Conservation (phyloP, 2,888 invertebrate genomes). For the Gisinianus flammeolus region DNA sequence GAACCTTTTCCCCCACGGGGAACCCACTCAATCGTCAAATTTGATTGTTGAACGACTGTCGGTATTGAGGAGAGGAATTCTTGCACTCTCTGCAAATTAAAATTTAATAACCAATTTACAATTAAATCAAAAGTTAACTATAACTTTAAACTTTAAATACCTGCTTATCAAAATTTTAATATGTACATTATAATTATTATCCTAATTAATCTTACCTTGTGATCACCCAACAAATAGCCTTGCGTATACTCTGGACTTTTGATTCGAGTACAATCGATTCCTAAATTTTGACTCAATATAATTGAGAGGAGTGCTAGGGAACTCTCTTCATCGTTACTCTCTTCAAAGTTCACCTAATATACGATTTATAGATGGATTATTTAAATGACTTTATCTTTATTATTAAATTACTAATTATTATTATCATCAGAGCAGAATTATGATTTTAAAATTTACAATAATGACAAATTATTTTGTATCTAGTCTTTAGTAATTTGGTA, state of each 20-base stretch:
- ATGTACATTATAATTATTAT: too few relatives aligned
- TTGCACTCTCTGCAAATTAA: conserved; percentile 49
- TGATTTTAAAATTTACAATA: neutral
- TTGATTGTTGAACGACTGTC: conserved; percentile 49
- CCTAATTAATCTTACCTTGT: too few relatives aligned
- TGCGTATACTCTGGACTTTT: conserved; percentile 65
- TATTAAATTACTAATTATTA: neutral
- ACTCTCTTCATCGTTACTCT: conserved; percentile 50
- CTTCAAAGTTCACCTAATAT: conserved; percentile 84
- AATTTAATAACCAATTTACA: too few relatives aligned
- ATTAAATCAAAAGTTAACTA: too few relatives aligned
- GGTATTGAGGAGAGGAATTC: conserved; percentile 51
- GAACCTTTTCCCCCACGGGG: conserved; percentile 51
- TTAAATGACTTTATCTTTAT: too few relatives aligned
- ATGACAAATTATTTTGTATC: neutral
- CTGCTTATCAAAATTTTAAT: too few relatives aligned
- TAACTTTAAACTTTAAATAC: too few relatives aligned
- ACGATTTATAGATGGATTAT: too few relatives aligned
- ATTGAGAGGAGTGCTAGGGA: conserved; percentile 71
- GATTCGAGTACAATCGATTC: conserved; percentile 67
- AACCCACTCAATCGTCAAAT: conserved; percentile 52
- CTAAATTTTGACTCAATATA: conserved; percentile 66
- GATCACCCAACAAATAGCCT: conserved; percentile 79
- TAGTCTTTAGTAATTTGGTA: neutral
- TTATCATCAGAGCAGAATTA: neutral